Evolutionary conservation across 2,797 vertebrate genomes (phyloP).

Genomic region (Parambassis ranga): DNA sequence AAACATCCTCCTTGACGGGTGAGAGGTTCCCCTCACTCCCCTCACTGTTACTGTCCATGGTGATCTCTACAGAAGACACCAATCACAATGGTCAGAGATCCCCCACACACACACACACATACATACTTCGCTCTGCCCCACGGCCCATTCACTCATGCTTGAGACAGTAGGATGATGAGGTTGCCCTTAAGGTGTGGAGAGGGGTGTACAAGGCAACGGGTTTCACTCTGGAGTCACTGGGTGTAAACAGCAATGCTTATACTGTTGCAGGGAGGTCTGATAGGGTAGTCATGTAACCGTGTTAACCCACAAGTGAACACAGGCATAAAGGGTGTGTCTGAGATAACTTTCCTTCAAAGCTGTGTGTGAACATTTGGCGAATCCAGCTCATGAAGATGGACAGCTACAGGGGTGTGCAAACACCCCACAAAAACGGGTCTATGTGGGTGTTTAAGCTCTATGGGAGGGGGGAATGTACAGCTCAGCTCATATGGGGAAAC

Average conservation of each 20-base stretch:
- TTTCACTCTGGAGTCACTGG: conserved; percentile 73
- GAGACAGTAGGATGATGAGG: conserved; percentile 60
- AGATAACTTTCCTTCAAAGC: conserved; percentile 54
- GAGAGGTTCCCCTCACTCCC: conserved; percentile 93
- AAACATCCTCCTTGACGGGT: conserved; percentile 89
- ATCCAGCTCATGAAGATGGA: conserved; percentile 65
- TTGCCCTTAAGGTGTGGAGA: conserved; percentile 44
- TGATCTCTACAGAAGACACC: conserved; percentile 92
- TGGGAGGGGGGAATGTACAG: conserved; percentile 66
- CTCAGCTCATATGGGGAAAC: conserved; percentile 65
- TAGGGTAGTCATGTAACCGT: conserved; percentile 39
- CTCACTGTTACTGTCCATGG: conserved; percentile 96
- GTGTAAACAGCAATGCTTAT: conserved; percentile 83
- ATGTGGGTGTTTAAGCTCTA: conserved; percentile 62
- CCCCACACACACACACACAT: conserved; percentile 66
- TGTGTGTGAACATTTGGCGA: conserved; percentile 56
- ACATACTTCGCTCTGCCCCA: conserved; percentile 62
- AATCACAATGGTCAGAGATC: conserved; percentile 78
- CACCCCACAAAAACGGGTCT: conserved; percentile 38
- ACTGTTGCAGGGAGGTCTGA: conserved; percentile 56
- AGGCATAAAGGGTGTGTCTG: conserved; percentile 33
- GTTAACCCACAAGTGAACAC: conserved; percentile 56
- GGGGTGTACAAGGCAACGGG: conserved; percentile 55
- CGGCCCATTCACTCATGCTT: conserved; percentile 69
- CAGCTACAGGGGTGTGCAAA: conserved; percentile 48